phyloP scores from a whole-genome alignment of 2,797 vertebrate genomes.

The Salarias fasciatus region DNA sequence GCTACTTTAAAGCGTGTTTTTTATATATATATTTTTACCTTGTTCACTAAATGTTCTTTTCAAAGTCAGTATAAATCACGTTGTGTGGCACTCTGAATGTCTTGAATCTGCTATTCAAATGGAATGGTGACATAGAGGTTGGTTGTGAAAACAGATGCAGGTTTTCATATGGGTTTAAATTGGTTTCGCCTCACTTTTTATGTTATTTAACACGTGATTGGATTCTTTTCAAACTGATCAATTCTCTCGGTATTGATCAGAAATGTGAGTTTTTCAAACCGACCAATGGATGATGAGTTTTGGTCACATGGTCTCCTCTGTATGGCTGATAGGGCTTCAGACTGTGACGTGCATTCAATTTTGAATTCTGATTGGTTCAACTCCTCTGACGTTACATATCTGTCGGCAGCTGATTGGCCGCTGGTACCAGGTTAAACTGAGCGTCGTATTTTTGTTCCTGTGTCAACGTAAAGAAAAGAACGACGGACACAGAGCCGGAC shows the following conservation, averaged over 20 bases:
- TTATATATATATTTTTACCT: too few relatives aligned
- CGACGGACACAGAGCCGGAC: slow-evolving; percentile 31
- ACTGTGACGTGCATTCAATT: neutral
- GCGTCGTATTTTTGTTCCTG: slow-evolving; percentile 87
- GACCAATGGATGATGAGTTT: slow-evolving; percentile 70
- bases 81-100: too few relatives aligned
- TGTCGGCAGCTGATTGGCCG: slow-evolving; percentile 69
- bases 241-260: slow-evolving; percentile 20
- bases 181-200: too few relatives aligned
- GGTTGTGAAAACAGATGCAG: too few relatives aligned
- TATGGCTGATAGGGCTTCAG: slow-evolving; percentile 33
- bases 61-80: too few relatives aligned
- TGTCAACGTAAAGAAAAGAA: slow-evolving; percentile 81
- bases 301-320: slow-evolving; percentile 37
- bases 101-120: too few relatives aligned
- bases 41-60: too few relatives aligned
- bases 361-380: slow-evolving; percentile 59
- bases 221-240: neutral
- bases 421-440: slow-evolving; percentile 61
- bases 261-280: slow-evolving; percentile 82
- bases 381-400: slow-evolving; percentile 16
- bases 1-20: too few relatives aligned
- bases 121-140: too few relatives aligned
- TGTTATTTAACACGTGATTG: too few relatives aligned
- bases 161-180: too few relatives aligned